Conservation (phyloP, 2,113 vertebrate species). For the Helogale parvula region DNA sequence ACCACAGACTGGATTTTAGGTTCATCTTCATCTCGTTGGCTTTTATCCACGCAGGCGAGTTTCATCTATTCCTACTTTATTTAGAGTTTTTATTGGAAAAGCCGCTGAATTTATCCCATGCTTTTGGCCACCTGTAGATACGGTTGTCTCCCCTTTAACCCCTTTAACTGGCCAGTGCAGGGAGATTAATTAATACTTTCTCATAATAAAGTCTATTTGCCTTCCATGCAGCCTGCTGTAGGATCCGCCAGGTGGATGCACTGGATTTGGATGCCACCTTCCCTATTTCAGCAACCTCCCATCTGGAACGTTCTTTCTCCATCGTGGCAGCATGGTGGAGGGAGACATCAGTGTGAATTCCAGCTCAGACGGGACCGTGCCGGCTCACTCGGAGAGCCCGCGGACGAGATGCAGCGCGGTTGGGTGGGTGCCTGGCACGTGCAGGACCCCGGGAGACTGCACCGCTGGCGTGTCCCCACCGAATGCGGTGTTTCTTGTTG, state of each 20-base stretch:
- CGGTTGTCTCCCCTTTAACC: background rate
- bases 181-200: background rate
- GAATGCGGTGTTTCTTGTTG: fast-evolving
- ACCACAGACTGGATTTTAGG: no score
- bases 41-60: no score
- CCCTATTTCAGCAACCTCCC: background rate
- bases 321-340: background rate
- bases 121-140: no score
- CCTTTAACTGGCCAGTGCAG: background rate
- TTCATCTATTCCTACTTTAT: no score
- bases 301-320: background rate
- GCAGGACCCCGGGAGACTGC: background rate
- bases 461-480: fast-evolving
- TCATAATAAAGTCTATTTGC: background rate
- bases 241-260: background rate
- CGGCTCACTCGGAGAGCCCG: background rate
- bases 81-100: no score
- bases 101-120: no score
- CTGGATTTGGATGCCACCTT: background rate
- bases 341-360: background rate
- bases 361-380: background rate
- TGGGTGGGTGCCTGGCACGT: background rate
- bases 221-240: background rate
- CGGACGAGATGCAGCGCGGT: background rate
- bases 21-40: no score